Evolutionary conservation across 37 sponge, comb jelly and placozoan genomes (phyloP), one percentile per base, ranked within the genome.

Genomic region (Mnemiopsis leidyi): DNA sequence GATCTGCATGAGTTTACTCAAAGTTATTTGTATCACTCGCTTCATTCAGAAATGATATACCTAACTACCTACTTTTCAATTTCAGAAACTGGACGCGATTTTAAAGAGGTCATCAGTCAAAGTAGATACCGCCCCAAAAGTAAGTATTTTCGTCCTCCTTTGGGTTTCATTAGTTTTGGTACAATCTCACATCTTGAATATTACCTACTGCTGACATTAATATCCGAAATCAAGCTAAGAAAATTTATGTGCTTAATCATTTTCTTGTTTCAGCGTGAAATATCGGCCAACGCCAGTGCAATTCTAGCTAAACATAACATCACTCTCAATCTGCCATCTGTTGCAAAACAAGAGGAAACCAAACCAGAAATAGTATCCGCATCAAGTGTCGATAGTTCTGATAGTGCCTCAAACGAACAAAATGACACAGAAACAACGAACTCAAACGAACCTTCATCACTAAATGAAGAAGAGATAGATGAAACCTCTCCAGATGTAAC

Each of bases 261-360:
- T 48, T 48, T n/a, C 26, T 32, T 77, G 3, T 85, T 85, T 85
- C 90, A 85, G 90, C 40, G 90, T 18, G 90, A 85, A 29, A 85
- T 85, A 38, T 85, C 90, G 0, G 90, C 90, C 0, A 85, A 85
- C 24, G 61, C 90, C 40, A 40, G 61, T 40, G 61, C 40, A 1
- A 85, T 85, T 37, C 90, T 85, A 24, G 90, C 90, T 3, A 85
- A 85, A 33, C 90, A 85, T 61, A 85, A 85, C 61, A 85, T 85
- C 24, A 85, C 39, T 3, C 90, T 85, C 24, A 85, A 85, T 26
- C 39, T 85, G 0, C 61, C 61, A 71, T n/a, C 75, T 5, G 30
- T 5, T 18, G 9, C 90, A 38, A 85, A 40, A 26, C 90, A 38
- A 38, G 61, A 39, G 36, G 36, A 82, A 18, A 5, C 2, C 1